phyloP scores from a whole-genome alignment of 2,797 vertebrate genomes.

The Iguana delicatissima region DNA sequence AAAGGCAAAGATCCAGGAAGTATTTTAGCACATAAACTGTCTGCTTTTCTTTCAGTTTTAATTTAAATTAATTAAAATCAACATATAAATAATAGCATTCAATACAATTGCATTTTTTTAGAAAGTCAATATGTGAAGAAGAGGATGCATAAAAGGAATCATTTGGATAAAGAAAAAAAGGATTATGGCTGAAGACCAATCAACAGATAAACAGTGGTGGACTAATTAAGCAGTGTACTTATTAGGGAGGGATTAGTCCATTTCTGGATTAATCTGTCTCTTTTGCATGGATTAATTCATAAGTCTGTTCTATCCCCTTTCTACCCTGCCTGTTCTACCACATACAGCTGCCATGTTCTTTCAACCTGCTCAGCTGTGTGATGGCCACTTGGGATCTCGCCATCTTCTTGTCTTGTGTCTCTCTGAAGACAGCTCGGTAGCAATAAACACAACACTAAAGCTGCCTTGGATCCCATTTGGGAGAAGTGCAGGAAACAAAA shows the following conservation, averaged over 20 bases:
- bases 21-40: background rate
- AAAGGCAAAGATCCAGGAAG: background rate
- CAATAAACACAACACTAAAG: no score
- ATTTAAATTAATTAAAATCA: conserved; percentile 10
- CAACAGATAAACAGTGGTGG: background rate
- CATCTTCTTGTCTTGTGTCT: no score
- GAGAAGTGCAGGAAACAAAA: no score
- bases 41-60: background rate
- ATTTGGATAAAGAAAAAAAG: background rate
- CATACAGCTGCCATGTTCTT: background rate
- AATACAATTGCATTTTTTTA: background rate
- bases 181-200: background rate
- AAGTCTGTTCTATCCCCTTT: background rate
- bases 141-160: background rate
- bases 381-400: no score
- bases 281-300: background rate
- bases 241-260: background rate
- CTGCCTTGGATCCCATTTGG: no score
- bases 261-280: background rate
- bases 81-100: background rate
- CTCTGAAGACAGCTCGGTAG: background rate
- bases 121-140: background rate
- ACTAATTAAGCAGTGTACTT: background rate
- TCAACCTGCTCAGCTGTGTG: background rate
- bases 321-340: background rate